Evolutionary conservation across 2,888 invertebrate species (phyloP).

Genomic region (Miltochrista miniata): DNA sequence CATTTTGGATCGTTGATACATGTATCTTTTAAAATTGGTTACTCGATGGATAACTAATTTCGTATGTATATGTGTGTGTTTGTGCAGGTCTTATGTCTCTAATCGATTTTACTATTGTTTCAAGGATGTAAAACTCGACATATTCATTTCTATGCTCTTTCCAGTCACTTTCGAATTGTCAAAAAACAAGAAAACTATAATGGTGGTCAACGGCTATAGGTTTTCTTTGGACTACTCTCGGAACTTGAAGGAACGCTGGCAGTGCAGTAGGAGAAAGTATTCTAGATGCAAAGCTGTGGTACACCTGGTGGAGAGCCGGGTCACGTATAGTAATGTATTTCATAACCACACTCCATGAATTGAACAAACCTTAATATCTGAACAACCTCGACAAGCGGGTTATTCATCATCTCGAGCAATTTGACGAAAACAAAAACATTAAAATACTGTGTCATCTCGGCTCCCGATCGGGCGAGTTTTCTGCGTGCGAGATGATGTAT

Average conservation of each 20-base stretch:
- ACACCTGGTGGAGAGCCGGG: conserved; percentile 43
- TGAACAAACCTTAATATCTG: background rate
- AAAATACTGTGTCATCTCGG: too few relatives aligned
- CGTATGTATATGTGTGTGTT: too few relatives aligned
- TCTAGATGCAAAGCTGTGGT: conserved; percentile 64
- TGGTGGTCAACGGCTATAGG: conserved; percentile 58
- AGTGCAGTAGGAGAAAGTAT: conserved; percentile 60
- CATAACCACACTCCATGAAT: conserved; percentile 55
- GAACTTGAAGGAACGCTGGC: conserved; percentile 58
- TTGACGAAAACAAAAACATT: too few relatives aligned
- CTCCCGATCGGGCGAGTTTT: too few relatives aligned
- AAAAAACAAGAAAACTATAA: conserved; percentile 48
- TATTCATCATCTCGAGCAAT: too few relatives aligned
- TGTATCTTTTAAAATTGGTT: too few relatives aligned
- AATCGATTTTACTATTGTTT: too few relatives aligned
- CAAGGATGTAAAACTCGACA: background rate
- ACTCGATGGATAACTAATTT: too few relatives aligned
- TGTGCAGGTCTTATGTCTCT: too few relatives aligned
- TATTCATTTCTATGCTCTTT: conserved; percentile 2
- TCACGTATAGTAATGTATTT: conserved; percentile 40
- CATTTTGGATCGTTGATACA: too few relatives aligned
- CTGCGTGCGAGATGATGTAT: too few relatives aligned
- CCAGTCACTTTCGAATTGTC: conserved; percentile 43
- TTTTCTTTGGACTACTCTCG: conserved; percentile 59
- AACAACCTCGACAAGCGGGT: too few relatives aligned